Evolutionary conservation across 2,797 vertebrate species (phyloP).

Genomic region (Paratrypauchen microcephalus): DNA sequence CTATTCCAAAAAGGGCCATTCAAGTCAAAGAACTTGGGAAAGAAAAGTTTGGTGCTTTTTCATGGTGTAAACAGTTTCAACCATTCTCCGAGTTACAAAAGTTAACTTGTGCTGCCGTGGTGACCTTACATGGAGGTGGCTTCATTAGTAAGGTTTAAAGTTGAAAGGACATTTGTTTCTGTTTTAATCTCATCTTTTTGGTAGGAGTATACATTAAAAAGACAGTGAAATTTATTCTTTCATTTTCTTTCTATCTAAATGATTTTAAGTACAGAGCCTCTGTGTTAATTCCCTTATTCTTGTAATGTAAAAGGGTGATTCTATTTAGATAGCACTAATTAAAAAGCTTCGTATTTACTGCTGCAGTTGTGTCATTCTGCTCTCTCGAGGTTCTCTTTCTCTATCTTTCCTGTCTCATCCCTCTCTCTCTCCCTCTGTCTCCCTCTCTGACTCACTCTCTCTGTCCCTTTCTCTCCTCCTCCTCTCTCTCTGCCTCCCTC

Average conservation of each 20-base stretch:
- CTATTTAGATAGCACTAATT: slow-evolving; percentile 52
- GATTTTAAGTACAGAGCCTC: slow-evolving; percentile 40
- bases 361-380: slow-evolving; percentile 16
- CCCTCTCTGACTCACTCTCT: too few species aligned
- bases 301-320: slow-evolving; percentile 40
- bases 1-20: slow-evolving; percentile 1
- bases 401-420: slow-evolving; percentile 20
- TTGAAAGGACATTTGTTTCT: background rate
- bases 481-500: too few species aligned
- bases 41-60: background rate
- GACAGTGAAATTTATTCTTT: background rate
- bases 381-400: background rate
- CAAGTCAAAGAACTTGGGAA: background rate
- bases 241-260: slow-evolving; percentile 10
- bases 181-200: background rate
- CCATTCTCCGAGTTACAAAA: background rate
- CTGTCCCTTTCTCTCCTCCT: too few species aligned
- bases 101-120: background rate
- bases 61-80: background rate
- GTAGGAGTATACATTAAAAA: background rate
- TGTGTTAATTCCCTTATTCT: slow-evolving; percentile 48
- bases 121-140: background rate
- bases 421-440: too few species aligned
- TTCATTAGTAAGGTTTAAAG: background rate
- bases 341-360: slow-evolving; percentile 38